These are phyloP conservation scores for Falco berigora DNA, from an alignment of 2,797 vertebrate genomes.

Conservation along the genomic window DNA sequence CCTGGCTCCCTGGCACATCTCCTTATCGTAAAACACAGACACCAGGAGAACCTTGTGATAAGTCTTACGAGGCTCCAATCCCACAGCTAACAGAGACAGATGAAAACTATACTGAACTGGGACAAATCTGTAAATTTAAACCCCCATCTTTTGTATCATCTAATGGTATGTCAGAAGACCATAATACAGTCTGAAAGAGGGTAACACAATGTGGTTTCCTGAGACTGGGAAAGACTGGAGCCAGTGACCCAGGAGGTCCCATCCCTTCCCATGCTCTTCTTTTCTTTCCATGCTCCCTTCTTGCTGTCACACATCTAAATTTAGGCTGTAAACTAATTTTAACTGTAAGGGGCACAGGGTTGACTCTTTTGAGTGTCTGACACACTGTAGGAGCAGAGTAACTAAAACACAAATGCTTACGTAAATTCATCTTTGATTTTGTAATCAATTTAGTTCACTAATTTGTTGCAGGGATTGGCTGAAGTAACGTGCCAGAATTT, in stretches of 20 bases:
- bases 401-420: conserved; percentile 20
- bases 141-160: background rate
- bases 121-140: conserved; percentile 43
- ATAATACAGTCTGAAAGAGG: conserved; percentile 13
- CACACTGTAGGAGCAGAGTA: background rate
- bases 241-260: conserved; percentile 47
- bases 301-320: conserved; percentile 37
- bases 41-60: conserved; percentile 2
- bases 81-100: background rate
- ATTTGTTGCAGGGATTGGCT: conserved; percentile 51
- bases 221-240: conserved; percentile 31
- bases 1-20: background rate
- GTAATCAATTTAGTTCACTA: conserved; percentile 40
- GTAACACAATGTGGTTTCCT: conserved; percentile 20
- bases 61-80: background rate
- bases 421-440: conserved; percentile 57
- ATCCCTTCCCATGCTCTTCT: conserved; percentile 57
- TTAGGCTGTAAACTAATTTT: conserved; percentile 45
- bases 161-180: background rate
- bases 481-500: conserved; percentile 31
- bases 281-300: conserved; percentile 34
- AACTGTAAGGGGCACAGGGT: background rate
- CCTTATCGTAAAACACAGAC: background rate
- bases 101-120: background rate
- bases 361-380: conserved; percentile 11